These are phyloP conservation scores for Planiliza haematocheilus DNA, from an alignment of 2,113 vertebrate genomes.

Conservation along the genomic window DNA sequence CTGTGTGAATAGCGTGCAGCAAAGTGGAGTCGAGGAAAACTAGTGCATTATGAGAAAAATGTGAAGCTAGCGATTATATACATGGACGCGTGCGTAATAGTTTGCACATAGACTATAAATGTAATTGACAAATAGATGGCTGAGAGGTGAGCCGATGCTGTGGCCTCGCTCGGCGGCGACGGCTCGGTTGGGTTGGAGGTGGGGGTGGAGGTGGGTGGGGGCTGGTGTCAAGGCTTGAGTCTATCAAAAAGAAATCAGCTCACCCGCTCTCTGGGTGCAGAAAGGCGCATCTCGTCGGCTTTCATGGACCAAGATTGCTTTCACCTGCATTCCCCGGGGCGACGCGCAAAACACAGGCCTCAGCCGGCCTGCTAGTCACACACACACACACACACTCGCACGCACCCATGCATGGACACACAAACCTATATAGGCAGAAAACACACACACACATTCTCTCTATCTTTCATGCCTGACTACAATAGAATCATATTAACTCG, in stretches of 20 bases:
- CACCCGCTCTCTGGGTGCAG: conserved; percentile 78
- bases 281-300: conserved; percentile 82
- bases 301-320: conserved; percentile 83
- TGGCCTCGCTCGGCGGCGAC: conserved; percentile 50
- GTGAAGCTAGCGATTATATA: not conserved
- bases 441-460: conserved; percentile 50
- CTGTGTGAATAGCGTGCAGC: not conserved
- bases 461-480: conserved; percentile 79
- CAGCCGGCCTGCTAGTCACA: conserved; percentile 78
- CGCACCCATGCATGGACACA: conserved; percentile 68
- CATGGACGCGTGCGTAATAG: conserved; percentile 2
- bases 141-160: conserved; percentile 41
- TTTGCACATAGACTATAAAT: not conserved
- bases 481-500: conserved; percentile 77
- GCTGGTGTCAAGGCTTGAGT: conserved; percentile 74
- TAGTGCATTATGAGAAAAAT: conserved; percentile 10
- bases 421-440: conserved; percentile 33
- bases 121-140: conserved; percentile 42
- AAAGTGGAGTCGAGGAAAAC: conserved; percentile 6
- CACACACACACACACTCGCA: conserved; percentile 70
- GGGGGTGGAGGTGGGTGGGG: conserved; percentile 18
- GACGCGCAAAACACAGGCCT: conserved; percentile 78
- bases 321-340: conserved; percentile 85
- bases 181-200: conserved; percentile 36
- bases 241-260: conserved; percentile 84